Percentiles rank a stretch among this genome's conserved stretches.
Conservation (phyloP, 2,888 invertebrate species). For the Dione juno region DNA sequence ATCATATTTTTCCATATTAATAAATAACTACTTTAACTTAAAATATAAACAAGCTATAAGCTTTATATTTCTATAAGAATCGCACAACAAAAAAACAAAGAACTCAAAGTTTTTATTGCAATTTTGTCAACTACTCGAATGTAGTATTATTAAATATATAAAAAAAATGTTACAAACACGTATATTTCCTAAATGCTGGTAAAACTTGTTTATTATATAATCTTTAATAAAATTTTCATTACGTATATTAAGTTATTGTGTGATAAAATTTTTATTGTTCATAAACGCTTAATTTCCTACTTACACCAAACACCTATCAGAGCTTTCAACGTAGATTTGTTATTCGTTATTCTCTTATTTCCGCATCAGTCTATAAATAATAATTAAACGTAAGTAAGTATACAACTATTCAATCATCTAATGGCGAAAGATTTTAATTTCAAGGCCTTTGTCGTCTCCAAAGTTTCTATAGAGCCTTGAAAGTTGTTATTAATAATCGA, state of each 20-base stretch:
- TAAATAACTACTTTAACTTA: not conserved
- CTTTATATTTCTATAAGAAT: not conserved
- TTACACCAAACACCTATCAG: not conserved
- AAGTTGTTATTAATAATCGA: constrained; percentile 15
- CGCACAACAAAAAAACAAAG: not conserved
- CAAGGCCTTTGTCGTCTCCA: not conserved
- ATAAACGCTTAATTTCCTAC: constrained; percentile 14
- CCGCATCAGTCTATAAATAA: not conserved
- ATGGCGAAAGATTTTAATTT: not conserved
- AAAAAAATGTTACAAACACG: not conserved
- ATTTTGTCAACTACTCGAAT: constrained; percentile 8
- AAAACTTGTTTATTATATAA: constrained; percentile 8
- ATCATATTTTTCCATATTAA: no score
- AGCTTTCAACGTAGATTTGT: constrained; percentile 3
- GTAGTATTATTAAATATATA: not conserved
- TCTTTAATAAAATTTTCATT: not conserved
- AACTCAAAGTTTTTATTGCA: not conserved
- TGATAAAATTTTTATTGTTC: constrained; percentile 7
- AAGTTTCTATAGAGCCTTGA: constrained; percentile 15
- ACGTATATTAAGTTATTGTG: constrained; percentile 3
- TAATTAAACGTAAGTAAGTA: not conserved
- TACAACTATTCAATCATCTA: not conserved
- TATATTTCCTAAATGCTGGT: constrained; percentile 12
- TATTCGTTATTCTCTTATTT: not conserved
- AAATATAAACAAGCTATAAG: not conserved